Evolutionary conservation across 2,888 invertebrate genomes (phyloP).

Genomic region (Tinea trinotella): DNA sequence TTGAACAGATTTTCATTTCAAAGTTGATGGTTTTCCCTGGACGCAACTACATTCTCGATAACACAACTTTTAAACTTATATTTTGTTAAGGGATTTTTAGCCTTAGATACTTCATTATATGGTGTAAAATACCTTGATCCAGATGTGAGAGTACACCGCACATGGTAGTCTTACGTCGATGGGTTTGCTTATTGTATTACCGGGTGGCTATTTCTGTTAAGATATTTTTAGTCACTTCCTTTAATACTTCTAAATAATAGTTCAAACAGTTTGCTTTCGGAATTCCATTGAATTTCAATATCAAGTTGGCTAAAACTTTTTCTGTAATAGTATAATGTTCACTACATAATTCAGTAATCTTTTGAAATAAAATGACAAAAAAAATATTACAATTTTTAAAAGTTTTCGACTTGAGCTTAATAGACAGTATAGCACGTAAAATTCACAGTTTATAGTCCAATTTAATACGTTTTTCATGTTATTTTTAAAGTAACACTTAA

Average conservation of each 20-base stretch:
- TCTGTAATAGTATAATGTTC: no score
- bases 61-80: not conserved
- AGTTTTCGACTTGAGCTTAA: not conserved
- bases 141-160: not conserved
- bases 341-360: no score
- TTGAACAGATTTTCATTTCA: not conserved
- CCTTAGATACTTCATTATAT: not conserved
- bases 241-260: constrained; percentile 2
- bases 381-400: not conserved
- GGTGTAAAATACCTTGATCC: not conserved
- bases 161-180: not conserved
- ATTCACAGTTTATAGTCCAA: constrained; percentile 56
- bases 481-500: constrained; percentile 37
- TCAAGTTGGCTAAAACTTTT: not conserved
- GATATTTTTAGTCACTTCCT: constrained; percentile 16
- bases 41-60: not conserved
- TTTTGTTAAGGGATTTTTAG: not conserved
- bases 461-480: constrained; percentile 59
- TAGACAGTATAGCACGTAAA: constrained; percentile 33
- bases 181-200: constrained; percentile 15
- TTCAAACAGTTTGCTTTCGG: not conserved
- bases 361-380: no score
- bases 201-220: constrained; percentile 10
- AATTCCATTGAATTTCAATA: not conserved
- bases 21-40: not conserved